Percentiles rank a stretch among this genome's conserved stretches.
phyloP scores from a whole-genome alignment of 2,797 vertebrate species.

The Molossus molossus region DNA sequence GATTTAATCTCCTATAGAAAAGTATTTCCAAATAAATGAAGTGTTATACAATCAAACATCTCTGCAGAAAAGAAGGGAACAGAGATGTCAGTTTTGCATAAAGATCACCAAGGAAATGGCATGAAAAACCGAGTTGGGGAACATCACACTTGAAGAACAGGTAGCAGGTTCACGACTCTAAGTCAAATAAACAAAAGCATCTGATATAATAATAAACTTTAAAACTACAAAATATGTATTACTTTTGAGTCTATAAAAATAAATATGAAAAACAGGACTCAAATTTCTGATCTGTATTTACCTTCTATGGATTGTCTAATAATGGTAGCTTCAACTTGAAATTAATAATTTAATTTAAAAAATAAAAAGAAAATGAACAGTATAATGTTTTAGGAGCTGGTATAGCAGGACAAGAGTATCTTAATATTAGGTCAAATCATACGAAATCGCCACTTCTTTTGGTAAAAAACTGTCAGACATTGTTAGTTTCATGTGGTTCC shows the following conservation, averaged over 20 bases:
- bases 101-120: background rate
- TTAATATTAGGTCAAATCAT: slow-evolving; percentile 12
- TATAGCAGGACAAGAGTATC: background rate
- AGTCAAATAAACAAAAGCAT: background rate
- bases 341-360: slow-evolving; percentile 45
- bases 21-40: background rate
- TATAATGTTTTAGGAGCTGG: slow-evolving; percentile 4
- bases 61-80: background rate
- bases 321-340: background rate
- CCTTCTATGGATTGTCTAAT: background rate
- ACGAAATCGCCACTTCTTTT: slow-evolving; percentile 20
- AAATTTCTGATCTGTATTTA: slow-evolving; percentile 9
- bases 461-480: slow-evolving; percentile 10
- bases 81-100: background rate
- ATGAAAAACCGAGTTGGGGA: background rate
- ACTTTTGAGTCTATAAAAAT: slow-evolving; percentile 18
- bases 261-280: slow-evolving; percentile 21
- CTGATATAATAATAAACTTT: background rate
- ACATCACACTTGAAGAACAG: background rate
- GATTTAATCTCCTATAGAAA: background rate
- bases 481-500: slow-evolving; percentile 33
- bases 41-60: background rate
- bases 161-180: background rate
- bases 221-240: background rate
- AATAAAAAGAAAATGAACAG: slow-evolving; percentile 26